Base-by-base conservation (phyloP, 2,113 vertebrate genomes). In the Myxocyprinus asiaticus region DNA sequence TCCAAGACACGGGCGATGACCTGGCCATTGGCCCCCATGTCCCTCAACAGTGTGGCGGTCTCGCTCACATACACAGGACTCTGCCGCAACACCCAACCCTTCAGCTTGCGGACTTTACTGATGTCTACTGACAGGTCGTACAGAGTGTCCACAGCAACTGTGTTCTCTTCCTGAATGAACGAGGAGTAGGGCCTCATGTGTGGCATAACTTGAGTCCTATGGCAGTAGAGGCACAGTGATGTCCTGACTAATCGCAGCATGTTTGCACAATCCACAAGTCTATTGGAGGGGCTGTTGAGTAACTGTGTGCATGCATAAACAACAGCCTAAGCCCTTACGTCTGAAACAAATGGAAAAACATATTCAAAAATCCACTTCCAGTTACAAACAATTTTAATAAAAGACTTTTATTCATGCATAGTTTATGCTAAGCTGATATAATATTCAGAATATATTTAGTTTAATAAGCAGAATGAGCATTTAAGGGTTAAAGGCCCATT, bases 51-150 rank as follows among this genome's bases (percentile, higher is more conserved):
- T 5, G 15, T 55, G 63, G 92, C 93, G 0, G 92, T 91, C 89
- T 98, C 95, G 33, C 89, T 89, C 9, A 94, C 90, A 0, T 96
- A 96, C 4, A 94, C 88, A 6, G 91, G 84, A 15, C 88, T 92
- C 77, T 92, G 93, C 73, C 85, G 84, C 67, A 98, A 92, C 11
- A 98, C 94, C 96, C 97, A 98, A 69, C 91, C 90, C 62, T 95
- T 98, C 5, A 94, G 76, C 79, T 94, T 91, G 9, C 95, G 93
- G 43, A 99, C 91, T 77, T 96, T 98, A 5, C 90, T 91, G 79
- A 98, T 14, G 69, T 99, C 95, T 15, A 97, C 93, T 2, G 94
- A 94, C 65, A 96, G 86, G 15, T 85, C 80, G 43, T 82, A 89
- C 44, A 99, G 93, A 48, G 82, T 90, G 71, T 94, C 89, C 0